Evolutionary conservation across 2,797 vertebrate species (phyloP).

Genomic region (Delichon dasypus): DNA sequence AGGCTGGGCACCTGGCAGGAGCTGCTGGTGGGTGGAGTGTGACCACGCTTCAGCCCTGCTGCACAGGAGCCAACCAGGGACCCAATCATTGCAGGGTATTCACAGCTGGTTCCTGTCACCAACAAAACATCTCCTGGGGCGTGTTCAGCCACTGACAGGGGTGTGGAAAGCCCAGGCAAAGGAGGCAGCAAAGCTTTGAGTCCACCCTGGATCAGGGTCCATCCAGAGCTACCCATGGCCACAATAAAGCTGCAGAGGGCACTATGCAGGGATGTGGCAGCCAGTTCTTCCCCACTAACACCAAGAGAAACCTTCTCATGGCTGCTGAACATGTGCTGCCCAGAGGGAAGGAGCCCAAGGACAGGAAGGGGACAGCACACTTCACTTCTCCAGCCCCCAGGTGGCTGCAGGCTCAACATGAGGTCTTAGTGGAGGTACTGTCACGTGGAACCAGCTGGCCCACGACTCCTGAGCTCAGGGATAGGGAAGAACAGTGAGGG

Average conservation of each 20-base stretch:
- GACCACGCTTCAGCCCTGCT: not conserved
- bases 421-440: rapidly evolving
- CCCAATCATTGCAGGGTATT: not conserved
- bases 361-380: not conserved
- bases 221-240: not conserved
- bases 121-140: not conserved
- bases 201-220: not conserved
- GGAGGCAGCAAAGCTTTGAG: not conserved
- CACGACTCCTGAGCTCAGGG: not conserved
- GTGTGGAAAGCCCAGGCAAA: too few species aligned
- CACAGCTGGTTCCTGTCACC: not conserved
- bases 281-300: not conserved
- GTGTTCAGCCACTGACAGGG: rapidly evolving
- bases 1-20: not conserved
- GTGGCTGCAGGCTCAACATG: not conserved
- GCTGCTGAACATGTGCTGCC: not conserved
- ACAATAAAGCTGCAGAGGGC: not conserved
- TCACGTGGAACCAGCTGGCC: not conserved
- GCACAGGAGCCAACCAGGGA: not conserved
- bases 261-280: not conserved
- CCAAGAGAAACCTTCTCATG: not conserved
- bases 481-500: not conserved
- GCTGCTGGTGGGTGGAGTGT: not conserved
- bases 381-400: not conserved
- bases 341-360: not conserved